These are phyloP conservation scores for Iphiclides podalirius DNA, from an alignment of 2,888 invertebrate genomes.

Conservation along the genomic window DNA sequence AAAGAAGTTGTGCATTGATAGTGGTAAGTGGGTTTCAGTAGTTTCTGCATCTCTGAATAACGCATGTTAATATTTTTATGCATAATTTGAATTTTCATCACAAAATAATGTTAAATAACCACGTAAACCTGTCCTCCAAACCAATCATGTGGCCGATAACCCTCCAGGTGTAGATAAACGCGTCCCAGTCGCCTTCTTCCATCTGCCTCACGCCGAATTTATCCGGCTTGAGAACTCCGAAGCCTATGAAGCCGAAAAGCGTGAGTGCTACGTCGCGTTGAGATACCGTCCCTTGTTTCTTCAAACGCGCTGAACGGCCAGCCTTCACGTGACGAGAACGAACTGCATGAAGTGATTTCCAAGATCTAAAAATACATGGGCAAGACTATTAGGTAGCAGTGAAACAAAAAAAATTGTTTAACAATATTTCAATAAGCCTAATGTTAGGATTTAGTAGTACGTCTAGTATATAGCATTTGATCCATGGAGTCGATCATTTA, in stretches of 20 bases:
- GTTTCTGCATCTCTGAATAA: too few species aligned
- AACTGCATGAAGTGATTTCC: conserved; percentile 84
- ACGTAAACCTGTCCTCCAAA: conserved; percentile 90
- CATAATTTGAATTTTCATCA: too few species aligned
- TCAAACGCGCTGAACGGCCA: conserved; percentile 65
- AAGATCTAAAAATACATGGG: conserved; percentile 82
- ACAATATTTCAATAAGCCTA: too few species aligned
- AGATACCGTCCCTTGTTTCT: conserved; percentile 81
- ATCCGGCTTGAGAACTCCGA: conserved; percentile 82
- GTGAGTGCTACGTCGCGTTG: conserved; percentile 93
- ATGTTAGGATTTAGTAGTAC: too few species aligned
- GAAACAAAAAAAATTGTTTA: too few species aligned
- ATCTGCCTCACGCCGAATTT: conserved; percentile 82
- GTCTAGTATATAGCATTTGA: too few species aligned
- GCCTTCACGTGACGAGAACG: conserved; percentile 84
- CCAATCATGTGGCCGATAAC: conserved; percentile 90
- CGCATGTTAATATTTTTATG: too few species aligned
- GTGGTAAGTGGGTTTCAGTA: too few species aligned
- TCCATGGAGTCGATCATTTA: too few species aligned
- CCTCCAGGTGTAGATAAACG: conserved; percentile 91
- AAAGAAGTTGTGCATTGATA: too few species aligned
- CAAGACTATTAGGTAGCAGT: too few species aligned
- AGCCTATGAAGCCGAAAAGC: conserved; percentile 93
- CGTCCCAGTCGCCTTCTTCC: conserved; percentile 83
- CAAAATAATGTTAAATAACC: too few species aligned